Conservation (phyloP, 2,888 invertebrate genomes). For the Carabus problematicus region DNA sequence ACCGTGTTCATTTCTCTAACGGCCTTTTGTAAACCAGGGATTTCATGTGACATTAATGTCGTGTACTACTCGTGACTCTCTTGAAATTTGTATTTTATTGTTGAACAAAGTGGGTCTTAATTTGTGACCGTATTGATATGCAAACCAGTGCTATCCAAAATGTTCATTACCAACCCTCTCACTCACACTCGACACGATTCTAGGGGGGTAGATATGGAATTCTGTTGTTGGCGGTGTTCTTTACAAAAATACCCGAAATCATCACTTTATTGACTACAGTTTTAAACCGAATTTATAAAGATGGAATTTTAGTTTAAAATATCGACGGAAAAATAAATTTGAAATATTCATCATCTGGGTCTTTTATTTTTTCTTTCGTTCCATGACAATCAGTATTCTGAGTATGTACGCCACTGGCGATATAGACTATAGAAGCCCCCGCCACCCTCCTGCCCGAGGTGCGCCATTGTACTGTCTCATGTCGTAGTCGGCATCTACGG, state of each 20-base stretch:
- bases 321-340: no score
- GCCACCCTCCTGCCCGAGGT: conserved; percentile 24
- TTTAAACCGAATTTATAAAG: no score
- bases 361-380: not conserved
- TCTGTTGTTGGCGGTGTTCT: no score
- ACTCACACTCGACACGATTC: no score
- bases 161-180: no score
- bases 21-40: conserved; percentile 12
- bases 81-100: conserved; percentile 30
- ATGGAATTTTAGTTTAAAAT: no score
- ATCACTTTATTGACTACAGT: no score
- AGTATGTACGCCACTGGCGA: conserved; percentile 24
- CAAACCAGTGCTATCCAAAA: no score
- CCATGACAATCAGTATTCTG: not conserved
- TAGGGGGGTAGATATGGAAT: no score
- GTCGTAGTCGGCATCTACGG: conserved; percentile 41
- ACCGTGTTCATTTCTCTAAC: conserved; percentile 28
- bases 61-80: conserved; percentile 18
- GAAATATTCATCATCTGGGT: not conserved
- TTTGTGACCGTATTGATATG: no score
- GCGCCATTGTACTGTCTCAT: conserved; percentile 44
- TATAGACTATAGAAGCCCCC: not conserved
- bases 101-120: not conserved
- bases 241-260: no score
- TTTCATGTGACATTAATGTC: conserved; percentile 12